phyloP scores from a whole-genome alignment of 2,888 invertebrate species.

The Cloeon dipterum region DNA sequence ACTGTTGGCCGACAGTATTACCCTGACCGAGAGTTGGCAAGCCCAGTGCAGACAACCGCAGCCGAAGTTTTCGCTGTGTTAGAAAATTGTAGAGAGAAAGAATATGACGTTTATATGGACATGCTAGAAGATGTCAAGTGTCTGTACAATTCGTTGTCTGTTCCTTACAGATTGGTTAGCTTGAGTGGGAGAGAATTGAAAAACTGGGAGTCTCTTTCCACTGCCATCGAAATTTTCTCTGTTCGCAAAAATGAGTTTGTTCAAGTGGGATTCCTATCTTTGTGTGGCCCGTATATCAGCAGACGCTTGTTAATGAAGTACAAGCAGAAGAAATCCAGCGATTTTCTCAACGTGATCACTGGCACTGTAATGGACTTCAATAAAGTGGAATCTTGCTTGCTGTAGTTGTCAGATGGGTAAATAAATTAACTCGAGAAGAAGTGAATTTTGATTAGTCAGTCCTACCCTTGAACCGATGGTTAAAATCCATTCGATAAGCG shows the following conservation, averaged over 20 bases:
- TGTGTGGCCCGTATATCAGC: constrained; percentile 49
- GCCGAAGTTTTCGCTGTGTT: too few relatives aligned
- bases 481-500: too few relatives aligned
- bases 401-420: too few relatives aligned
- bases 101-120: constrained; percentile 22
- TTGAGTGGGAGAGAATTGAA: constrained; percentile 34
- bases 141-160: constrained; percentile 37
- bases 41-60: constrained; percentile 22
- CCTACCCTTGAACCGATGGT: too few relatives aligned
- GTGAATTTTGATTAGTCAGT: too few relatives aligned
- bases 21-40: constrained; percentile 20
- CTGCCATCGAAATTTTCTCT: constrained; percentile 54
- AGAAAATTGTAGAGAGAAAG: neutral
- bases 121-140: constrained; percentile 25
- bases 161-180: constrained; percentile 40
- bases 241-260: constrained; percentile 33
- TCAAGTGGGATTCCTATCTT: constrained; percentile 48
- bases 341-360: constrained; percentile 42
- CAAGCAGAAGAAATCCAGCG: constrained; percentile 26
- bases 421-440: too few relatives aligned
- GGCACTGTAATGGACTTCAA: constrained; percentile 52
- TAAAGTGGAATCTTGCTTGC: too few relatives aligned
- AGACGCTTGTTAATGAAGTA: constrained; percentile 52
- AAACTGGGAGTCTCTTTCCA: constrained; percentile 38
- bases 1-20: constrained; percentile 44